phyloP scores from a whole-genome alignment of 2,113 vertebrate genomes.

The Ictidomys tridecemlineatus region DNA sequence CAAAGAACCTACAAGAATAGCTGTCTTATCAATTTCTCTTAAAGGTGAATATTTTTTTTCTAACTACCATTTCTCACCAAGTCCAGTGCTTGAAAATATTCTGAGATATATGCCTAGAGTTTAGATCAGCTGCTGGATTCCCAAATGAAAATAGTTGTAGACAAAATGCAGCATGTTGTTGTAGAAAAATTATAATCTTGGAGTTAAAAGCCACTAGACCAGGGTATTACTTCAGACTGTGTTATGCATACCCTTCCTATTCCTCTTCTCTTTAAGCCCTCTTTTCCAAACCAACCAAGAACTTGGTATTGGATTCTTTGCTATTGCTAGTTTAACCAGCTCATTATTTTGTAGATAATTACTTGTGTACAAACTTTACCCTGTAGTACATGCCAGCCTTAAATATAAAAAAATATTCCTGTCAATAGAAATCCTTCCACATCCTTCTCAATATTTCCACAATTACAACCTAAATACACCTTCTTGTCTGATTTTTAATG shows the following conservation, averaged over 20 bases:
- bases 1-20: background rate
- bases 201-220: background rate
- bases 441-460: background rate
- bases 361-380: background rate
- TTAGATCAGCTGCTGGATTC: background rate
- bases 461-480: background rate
- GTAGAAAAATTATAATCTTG: background rate
- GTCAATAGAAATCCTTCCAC: background rate
- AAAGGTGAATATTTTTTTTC: background rate
- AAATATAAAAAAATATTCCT: background rate
- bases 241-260: background rate
- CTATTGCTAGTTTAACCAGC: background rate
- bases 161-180: background rate
- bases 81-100: background rate
- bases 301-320: background rate
- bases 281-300: background rate
- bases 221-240: background rate
- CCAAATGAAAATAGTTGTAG: background rate
- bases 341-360: background rate
- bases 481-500: background rate
- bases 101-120: background rate
- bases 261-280: background rate
- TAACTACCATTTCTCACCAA: background rate
- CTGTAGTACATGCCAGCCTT: background rate
- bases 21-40: conserved; percentile 38